phyloP scores from a whole-genome alignment of 2,113 vertebrate species.

The Polyodon spathula region DNA sequence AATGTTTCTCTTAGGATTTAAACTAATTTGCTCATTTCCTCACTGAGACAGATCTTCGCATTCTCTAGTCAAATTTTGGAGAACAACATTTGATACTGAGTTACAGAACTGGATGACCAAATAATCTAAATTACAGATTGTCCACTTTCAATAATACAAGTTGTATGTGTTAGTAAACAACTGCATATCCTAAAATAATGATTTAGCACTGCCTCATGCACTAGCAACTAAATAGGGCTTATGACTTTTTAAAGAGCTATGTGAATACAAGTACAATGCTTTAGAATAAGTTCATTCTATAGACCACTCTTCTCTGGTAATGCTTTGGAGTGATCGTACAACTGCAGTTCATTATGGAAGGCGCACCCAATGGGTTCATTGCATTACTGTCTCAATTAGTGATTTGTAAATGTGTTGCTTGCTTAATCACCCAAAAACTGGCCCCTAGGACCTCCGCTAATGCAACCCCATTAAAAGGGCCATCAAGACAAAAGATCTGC shows the following conservation, averaged over 20 bases:
- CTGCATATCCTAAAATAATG: constrained; percentile 14
- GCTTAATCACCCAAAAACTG: constrained; percentile 61
- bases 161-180: constrained; percentile 22
- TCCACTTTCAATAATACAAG: constrained; percentile 32
- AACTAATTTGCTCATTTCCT: constrained; percentile 23
- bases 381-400: constrained; percentile 58
- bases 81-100: constrained; percentile 20
- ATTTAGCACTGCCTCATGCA: constrained; percentile 22
- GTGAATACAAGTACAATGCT: constrained; percentile 14
- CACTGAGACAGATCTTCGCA: not conserved
- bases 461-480: constrained; percentile 55
- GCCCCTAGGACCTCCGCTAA: constrained; percentile 49
- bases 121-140: constrained; percentile 21
- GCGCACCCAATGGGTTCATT: constrained; percentile 42
- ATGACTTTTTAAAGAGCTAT: constrained; percentile 25
- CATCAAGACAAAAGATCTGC: constrained; percentile 60
- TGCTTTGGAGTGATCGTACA: constrained; percentile 26
- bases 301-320: not conserved
- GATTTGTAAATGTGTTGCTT: constrained; percentile 62
- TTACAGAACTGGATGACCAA: constrained; percentile 20
- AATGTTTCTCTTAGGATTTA: constrained; percentile 42
- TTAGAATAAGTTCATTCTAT: constrained; percentile 12
- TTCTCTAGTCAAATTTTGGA: constrained; percentile 9
- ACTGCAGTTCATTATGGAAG: constrained; percentile 43
- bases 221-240: constrained; percentile 18